Conservation (phyloP, 2,797 vertebrate genomes). For the Cercopithecus neglectus region DNA sequence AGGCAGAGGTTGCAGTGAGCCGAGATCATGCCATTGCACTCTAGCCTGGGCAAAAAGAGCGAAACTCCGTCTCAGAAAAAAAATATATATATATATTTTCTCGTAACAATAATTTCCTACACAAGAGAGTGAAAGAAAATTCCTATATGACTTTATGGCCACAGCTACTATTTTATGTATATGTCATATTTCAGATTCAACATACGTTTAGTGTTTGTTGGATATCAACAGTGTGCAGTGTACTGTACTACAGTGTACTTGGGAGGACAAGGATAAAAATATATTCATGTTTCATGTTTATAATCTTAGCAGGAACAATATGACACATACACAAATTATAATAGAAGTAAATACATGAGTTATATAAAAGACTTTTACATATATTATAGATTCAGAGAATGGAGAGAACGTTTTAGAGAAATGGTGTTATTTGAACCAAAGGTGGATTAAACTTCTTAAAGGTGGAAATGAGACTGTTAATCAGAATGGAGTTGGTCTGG, state of each 20-base stretch:
- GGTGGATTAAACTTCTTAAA: slow-evolving; percentile 2
- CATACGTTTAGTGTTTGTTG: neutral
- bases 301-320: neutral
- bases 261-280: neutral
- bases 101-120: neutral
- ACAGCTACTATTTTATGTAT: neutral
- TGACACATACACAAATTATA: neutral
- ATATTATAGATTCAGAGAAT: neutral
- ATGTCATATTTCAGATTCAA: neutral
- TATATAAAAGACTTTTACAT: neutral
- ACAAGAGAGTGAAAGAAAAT: slow-evolving; percentile 33
- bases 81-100: too few species aligned
- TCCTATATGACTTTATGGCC: neutral
- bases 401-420: slow-evolving; percentile 29
- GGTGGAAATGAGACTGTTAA: neutral
- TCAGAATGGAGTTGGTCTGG: neutral
- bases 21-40: neutral
- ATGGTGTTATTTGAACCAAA: neutral
- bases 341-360: neutral
- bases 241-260: neutral
- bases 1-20: neutral
- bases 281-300: slow-evolving; percentile 22
- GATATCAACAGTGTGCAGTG: neutral
- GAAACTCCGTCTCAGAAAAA: neutral
- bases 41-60: neutral